Base-by-base conservation (phyloP, 2,888 invertebrate species). In the Zeuzera pyrina region DNA sequence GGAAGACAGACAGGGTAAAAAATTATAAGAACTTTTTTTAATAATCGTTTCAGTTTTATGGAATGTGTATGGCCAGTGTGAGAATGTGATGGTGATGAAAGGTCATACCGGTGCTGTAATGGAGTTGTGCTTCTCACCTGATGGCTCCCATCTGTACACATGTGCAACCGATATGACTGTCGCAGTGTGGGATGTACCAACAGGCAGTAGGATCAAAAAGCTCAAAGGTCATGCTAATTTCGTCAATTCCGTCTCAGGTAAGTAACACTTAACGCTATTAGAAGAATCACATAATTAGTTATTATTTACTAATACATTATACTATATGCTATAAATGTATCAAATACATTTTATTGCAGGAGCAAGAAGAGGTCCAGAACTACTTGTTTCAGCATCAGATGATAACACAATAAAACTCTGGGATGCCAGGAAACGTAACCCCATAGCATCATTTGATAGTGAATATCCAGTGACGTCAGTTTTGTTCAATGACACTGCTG, bases 11-110 rank as follows among this genome's bases (percentile, higher is more conserved):
- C n/a, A n/a, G n/a, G n/a, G n/a, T n/a, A n/a, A n/a, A n/a, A n/a
- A n/a, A n/a, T n/a, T n/a, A n/a, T n/a, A n/a, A n/a, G n/a, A n/a
- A n/a, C n/a, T n/a, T n/a, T n/a, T n/a, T n/a, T n/a, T n/a, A n/a
- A n/a, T n/a, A n/a, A n/a, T n/a, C n/a, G n/a, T 83, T 85, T 33
- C 63, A 93, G 93, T 89, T 69, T 77, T 99, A 42, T 99, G 99
- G 99, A 94, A 92, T 65, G 96, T 97, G 1, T 97, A 96, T 58
- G 98, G 96, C 0, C 97, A 99, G 63, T 99, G 99, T 73, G 97
- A 98, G 57, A 99, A 99, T 67, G 90, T 97, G 43, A 93, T 95
- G 53, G 90, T 93, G 12, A 89, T 99, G 88, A 88, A 89, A 11
- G 98, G 98, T 0, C 99, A 99, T 73, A 93, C 93, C 0, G 99